Evolutionary conservation across 1,140 invertebrate species (phyloP).

Genomic region (Steinernema feltiae): DNA sequence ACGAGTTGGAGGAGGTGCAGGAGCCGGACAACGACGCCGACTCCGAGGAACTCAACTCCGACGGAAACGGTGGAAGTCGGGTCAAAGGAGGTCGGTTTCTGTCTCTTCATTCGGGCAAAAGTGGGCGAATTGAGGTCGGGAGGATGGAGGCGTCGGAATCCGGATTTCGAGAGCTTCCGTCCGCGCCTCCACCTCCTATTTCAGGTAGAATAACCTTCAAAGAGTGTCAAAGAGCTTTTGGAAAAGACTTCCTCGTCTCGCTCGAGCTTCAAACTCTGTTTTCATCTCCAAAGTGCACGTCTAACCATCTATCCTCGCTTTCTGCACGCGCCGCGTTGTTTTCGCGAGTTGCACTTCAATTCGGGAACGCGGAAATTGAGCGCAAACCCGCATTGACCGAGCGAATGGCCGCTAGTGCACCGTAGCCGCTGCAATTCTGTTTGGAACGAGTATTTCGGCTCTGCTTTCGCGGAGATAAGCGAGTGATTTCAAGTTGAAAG

Average conservation of each 20-base stretch:
- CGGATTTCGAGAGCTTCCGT: background rate
- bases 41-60: background rate
- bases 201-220: too few relatives aligned
- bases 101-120: background rate
- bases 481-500: background rate
- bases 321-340: background rate
- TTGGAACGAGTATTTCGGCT: too few relatives aligned
- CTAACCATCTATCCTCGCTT: background rate
- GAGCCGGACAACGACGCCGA: background rate
- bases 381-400: background rate
- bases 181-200: too few relatives aligned
- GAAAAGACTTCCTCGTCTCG: background rate
- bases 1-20: slow-evolving; percentile 40
- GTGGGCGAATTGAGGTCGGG: background rate
- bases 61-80: background rate
- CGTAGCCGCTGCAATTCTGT: too few relatives aligned
- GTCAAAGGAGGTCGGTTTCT: slow-evolving; percentile 1
- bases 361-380: background rate
- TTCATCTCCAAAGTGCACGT: background rate
- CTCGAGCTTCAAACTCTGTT: background rate
- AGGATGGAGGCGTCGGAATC: background rate
- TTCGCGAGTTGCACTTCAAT: background rate
- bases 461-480: too few relatives aligned
- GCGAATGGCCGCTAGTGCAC: too few relatives aligned
- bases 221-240: too few relatives aligned